phyloP scores from a whole-genome alignment of 2,888 invertebrate genomes.

The Ormyrus labotus region DNA sequence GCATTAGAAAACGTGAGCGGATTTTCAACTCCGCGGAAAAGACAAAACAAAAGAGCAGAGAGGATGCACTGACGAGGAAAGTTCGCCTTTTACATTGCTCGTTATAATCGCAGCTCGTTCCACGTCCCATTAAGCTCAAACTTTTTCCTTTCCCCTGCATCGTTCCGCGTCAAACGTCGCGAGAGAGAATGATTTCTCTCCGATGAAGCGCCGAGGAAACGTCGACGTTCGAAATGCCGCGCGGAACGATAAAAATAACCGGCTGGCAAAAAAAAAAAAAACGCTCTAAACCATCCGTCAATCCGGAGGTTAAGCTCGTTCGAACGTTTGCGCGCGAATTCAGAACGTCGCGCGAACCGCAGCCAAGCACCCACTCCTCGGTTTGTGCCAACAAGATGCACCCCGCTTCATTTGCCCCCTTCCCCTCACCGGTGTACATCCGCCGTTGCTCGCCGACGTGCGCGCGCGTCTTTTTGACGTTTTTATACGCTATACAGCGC shows the following conservation, averaged over 20 bases:
- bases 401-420: neutral
- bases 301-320: too few relatives aligned
- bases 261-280: too few relatives aligned
- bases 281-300: too few relatives aligned
- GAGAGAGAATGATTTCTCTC: constrained; percentile 29
- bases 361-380: constrained; percentile 18
- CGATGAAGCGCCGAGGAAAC: neutral
- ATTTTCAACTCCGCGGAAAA: constrained; percentile 20
- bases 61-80: neutral
- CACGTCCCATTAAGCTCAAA: neutral
- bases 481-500: neutral
- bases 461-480: neutral
- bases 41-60: neutral
- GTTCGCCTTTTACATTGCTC: constrained; percentile 11
- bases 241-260: neutral
- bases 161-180: neutral
- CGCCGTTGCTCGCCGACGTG: constrained; percentile 1
- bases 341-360: constrained; percentile 11
- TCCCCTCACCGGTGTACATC: neutral
- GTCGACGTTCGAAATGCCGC: neutral
- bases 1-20: neutral
- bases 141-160: neutral
- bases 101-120: constrained; percentile 4
- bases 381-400: constrained; percentile 50
- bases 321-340: too few relatives aligned